Evolutionary conservation across 2,888 invertebrate genomes (phyloP), one percentile per base, ranked within the genome.

Genomic region (Gandaritis pyraliata): DNA sequence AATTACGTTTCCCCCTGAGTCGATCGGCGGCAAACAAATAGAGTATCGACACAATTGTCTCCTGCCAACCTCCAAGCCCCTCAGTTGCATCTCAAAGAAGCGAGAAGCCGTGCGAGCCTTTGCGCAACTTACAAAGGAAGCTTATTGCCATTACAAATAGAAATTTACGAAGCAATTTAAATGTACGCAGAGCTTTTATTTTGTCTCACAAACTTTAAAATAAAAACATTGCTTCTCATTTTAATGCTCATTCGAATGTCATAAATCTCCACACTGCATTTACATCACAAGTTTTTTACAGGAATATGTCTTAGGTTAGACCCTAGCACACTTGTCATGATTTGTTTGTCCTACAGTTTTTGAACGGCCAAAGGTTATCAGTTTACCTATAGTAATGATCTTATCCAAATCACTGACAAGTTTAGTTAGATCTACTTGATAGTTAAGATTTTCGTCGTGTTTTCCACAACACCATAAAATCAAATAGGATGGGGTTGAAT

Each of bases 1-100:
- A 74, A 79, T 74, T 69, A 65, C 72, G 70, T 74, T 72, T 70
- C 72, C 73, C 68, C 66, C 66, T 68, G 70, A 84, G 80, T 87
- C 88, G 85, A 89, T 90, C 87, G 84, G 73, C 72, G 75, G 78
- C 88, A 88, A 88, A 88, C 87, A 88, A 87, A 84, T 88, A 88
- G 85, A 80, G 81, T 86, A 86, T 87, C 81, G 85, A 73, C 77
- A 76, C 80, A 80, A 86, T 83, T 82, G 77, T 84, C 81, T 54
- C 49, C 30, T 33, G 38, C 13, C 50, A 29, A 75, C 82, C 81
- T 82, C 72, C 81, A 76, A 74, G 80, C 82, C 87, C 83, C 81
- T 77, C 83, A 84, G 83, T 76, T 80, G 80, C 75, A 73, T 65
- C 81, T 90, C 90, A 88, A 88, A 89, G 89, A 58, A 54, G 50